phyloP scores from a whole-genome alignment of 2,113 vertebrate species.

The Shinisaurus crocodilurus region DNA sequence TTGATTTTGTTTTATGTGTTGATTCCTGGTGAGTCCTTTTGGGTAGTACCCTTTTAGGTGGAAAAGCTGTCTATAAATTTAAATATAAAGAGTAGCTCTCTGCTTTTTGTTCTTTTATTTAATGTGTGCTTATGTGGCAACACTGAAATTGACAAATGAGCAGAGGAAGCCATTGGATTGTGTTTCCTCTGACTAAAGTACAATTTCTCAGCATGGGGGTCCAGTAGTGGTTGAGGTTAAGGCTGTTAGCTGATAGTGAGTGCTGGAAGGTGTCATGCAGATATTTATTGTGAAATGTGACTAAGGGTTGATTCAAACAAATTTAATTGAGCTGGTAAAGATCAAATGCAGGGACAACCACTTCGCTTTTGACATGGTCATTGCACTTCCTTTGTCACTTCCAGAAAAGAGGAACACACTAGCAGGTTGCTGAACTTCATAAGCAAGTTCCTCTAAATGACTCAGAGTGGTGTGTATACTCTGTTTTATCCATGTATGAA shows the following conservation, averaged over 20 bases:
- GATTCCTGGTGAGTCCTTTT: not conserved
- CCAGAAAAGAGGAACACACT: conserved; percentile 20
- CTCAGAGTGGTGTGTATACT: not conserved
- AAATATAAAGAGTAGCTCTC: not conserved
- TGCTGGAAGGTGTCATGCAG: not conserved
- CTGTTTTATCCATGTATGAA: not conserved
- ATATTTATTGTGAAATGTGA: no score
- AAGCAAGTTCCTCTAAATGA: not conserved
- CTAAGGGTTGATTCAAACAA: not conserved
- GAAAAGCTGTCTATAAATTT: not conserved
- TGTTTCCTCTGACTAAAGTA: not conserved
- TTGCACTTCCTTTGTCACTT: not conserved
- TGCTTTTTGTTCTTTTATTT: not conserved
- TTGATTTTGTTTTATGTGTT: not conserved
- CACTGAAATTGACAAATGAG: not conserved
- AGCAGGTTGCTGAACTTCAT: conserved; percentile 36
- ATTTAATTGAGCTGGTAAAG: not conserved
- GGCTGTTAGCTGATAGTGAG: not conserved
- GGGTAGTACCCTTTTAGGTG: not conserved
- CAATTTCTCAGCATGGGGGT: not conserved
- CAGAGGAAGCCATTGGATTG: not conserved
- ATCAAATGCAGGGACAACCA: not conserved
- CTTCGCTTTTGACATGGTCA: not conserved
- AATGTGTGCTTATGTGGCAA: not conserved
- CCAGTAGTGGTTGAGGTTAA: not conserved